Evolutionary conservation across 2,113 vertebrate species (phyloP).

Genomic region (Zosterops borbonicus): DNA sequence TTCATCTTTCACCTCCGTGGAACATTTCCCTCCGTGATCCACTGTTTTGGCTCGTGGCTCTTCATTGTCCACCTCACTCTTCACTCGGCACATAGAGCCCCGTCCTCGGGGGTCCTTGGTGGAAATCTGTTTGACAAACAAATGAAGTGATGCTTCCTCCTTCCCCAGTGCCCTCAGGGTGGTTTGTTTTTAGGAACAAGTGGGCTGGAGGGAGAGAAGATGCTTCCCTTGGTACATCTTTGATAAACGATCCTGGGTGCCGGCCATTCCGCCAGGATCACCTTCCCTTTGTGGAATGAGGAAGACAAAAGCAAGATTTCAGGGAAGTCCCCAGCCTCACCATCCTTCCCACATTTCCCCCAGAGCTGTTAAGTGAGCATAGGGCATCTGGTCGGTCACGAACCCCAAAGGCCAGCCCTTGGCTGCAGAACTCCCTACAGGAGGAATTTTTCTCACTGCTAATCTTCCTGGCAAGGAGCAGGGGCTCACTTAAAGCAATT

Average conservation of each 20-base stretch:
- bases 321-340: not conserved
- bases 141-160: not conserved
- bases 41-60: not conserved
- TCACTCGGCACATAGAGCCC: accelerated
- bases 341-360: not conserved
- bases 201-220: not conserved
- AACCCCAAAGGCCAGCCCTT: not conserved
- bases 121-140: not conserved
- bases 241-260: not conserved
- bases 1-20: not conserved
- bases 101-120: accelerated
- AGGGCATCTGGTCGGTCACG: not conserved
- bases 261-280: accelerated
- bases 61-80: accelerated
- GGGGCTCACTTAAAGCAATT: not conserved
- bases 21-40: not conserved
- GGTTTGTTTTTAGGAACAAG: not conserved
- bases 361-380: accelerated
- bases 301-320: not conserved
- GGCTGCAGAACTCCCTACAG: not conserved
- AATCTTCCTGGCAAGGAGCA: not conserved
- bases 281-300: not conserved
- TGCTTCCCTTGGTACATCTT: not conserved
- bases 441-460: conserved; percentile 41
- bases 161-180: not conserved